These are phyloP conservation scores for Pituophis catenifer DNA, from an alignment of 2,113 vertebrate species.

Conservation along the genomic window DNA sequence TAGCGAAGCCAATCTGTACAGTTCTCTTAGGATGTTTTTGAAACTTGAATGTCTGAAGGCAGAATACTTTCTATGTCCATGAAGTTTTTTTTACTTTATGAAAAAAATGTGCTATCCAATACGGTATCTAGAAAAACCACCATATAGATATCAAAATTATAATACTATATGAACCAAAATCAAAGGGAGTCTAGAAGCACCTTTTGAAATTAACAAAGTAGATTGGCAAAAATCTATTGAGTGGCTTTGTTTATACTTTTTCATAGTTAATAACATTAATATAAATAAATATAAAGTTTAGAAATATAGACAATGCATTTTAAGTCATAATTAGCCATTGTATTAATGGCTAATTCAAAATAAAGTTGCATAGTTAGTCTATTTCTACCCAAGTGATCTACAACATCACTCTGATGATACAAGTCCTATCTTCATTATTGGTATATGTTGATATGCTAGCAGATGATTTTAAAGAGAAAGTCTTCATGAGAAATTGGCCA, in stretches of 20 bases:
- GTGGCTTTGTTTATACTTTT: neutral
- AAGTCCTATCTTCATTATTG: neutral
- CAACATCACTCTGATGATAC: neutral
- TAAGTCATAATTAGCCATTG: neutral
- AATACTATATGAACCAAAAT: neutral
- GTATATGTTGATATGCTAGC: neutral
- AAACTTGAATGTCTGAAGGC: neutral
- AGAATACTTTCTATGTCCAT: neutral
- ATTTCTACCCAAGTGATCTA: neutral
- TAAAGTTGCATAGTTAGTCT: neutral
- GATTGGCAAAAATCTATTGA: neutral
- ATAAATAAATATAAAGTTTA: neutral
- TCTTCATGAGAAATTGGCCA: neutral
- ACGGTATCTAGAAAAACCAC: neutral
- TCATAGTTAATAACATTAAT: neutral
- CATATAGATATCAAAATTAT: neutral
- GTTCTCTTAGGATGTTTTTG: neutral
- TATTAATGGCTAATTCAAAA: neutral
- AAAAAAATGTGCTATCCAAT: neutral
- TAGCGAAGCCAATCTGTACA: conserved; percentile 3
- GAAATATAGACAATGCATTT: neutral
- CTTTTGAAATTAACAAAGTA: neutral
- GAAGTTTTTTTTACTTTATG: neutral
- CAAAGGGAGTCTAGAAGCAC: neutral
- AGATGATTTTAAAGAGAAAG: neutral